Base-by-base conservation (phyloP, 1,140 invertebrate genomes). In the Thrips palmi region DNA sequence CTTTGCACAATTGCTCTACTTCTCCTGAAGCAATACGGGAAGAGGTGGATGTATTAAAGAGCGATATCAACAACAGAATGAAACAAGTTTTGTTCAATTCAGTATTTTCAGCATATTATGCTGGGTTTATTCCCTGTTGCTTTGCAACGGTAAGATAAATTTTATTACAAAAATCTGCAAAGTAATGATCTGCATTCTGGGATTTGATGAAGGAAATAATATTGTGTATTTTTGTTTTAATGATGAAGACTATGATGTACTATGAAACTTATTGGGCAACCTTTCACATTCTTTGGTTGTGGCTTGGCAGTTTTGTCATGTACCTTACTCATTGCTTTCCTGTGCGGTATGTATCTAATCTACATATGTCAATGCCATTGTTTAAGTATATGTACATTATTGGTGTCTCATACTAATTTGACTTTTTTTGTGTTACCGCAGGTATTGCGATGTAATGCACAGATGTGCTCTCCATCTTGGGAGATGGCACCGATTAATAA, bases 41-140 rank as follows among this genome's bases (percentile, higher is more conserved):
- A 14, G 89, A 96, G 60, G 84, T 91, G 17, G 81, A 87, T 40
- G 65, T 68, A 12, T 52, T 96, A 4, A 74, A 78, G 46, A 69
- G 67, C 15, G 88, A 94, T 55, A 93, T 94, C 48, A 92, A 93
- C 53, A 65, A 70, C 30, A 62, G 88, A 32, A 67, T 93, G 45
- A 91, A 88, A 57, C 80, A 84, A 53, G 76, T 89, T 35, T 60
- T 96, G 3, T 94, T 91, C 52, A 85, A 83, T 49, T 86, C 87
- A 1, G 70, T 89, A 28, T 58, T 85, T 2, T 86, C 80, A 48
- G 83, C 87, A 1, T 96, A 94, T 54, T 89, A 93, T 56, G 75
- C 81, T 45, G 80, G 77, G 39, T 80, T 93, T 53, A 73, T 94
- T 17, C 91, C 91, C 0, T 80, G 87, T 49, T 77, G 77, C 50